Base-by-base conservation (phyloP, 2,797 vertebrate genomes). In the Xenopus petersii region DNA sequence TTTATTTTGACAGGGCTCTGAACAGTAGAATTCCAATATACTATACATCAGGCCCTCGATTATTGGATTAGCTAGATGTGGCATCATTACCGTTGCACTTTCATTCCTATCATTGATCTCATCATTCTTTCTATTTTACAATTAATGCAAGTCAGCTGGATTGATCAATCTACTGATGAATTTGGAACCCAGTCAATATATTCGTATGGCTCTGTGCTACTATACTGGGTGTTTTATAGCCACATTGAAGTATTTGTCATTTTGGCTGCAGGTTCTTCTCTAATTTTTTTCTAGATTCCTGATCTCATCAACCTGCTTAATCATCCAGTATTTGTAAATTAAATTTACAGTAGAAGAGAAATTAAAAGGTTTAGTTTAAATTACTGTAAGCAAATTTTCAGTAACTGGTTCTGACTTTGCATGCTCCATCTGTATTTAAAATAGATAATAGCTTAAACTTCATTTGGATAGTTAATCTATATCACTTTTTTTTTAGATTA, bases 51-150 rank as follows among this genome's bases (percentile, higher is more conserved):
- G 92, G 83, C 85, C 91, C 90, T 88, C 92, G 90, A 92, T 95
- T 95, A 97, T 93, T 93, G 94, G 94, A 96, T 95, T 95, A 95
- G 94, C 92, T 91, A 83, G 86, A 91, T 80, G 91, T 94, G 95
- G 94, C 90, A 90, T 94, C 91, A 91, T 94, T 93, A 93, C 92
- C 74, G 83, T 89, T 85, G 87, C 91, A 88, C 93, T 93, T 92
- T 93, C 91, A 88, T 92, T 92, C 91, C 90, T 86, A 91, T 90
- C 93, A 95, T 94, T 93, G 94, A 97, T 95, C 88, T 86, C 81
- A 82, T 88, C 88, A 77, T 91, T 93, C 92, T 92, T 93, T 93
- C 94, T 92, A 87, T 92, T 94, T 92, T 92, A 90, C 94, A 94
- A 95, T 95, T 95, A 97, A 96, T 96, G 93, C 88, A 91, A 94